Evolutionary conservation across 92 coral and sea anemone species (phyloP), one percentile per base, ranked within the genome.

Genomic region (Porites rus): DNA sequence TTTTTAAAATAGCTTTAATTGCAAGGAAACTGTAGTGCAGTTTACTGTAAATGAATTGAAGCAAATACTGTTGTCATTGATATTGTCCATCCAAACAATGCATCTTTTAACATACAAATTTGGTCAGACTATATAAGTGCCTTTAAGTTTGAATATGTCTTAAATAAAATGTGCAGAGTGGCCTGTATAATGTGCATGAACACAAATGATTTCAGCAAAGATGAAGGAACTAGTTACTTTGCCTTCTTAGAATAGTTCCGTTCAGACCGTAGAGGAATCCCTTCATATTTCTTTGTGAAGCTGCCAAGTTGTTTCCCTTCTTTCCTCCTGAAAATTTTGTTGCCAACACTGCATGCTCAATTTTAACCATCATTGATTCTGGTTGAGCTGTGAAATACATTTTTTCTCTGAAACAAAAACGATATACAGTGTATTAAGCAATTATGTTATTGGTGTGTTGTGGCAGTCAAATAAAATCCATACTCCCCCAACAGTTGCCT

Each of bases 261-360:
- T 90, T 75, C 22, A 73, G 69, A 62, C 93, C 92, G 79, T 82
- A 88, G 22, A 96, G 91, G 83, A 67, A 90, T 66, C 99, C 99
- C 60, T 81, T 92, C 80, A 96, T 88, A 74, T 87, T 95, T 66
- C 99, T 84, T 69, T 96, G 98, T 46, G 98, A 94, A 51, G 97
- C 99, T 18, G 99, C 95, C 52, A 96, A 54, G 77, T 61, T 86
- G 66, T 87, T 88, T 46, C 89, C 74, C 19, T 85, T 85, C 50
- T 69, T 86, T 18, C 76, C 84, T 67, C 83, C 81, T 51, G 90
- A 89, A 84, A 96, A 92, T 73, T 92, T 94, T 72, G 98, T 88
- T 7, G 99, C 98, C 61, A 95, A 82, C 10, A 96, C 90, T 8
- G 99, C 91, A 89, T 96, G 99, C 62, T 95, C 99, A 81, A 96